phyloP scores from a whole-genome alignment of 2,113 vertebrate genomes.

The Taxidea taxus region DNA sequence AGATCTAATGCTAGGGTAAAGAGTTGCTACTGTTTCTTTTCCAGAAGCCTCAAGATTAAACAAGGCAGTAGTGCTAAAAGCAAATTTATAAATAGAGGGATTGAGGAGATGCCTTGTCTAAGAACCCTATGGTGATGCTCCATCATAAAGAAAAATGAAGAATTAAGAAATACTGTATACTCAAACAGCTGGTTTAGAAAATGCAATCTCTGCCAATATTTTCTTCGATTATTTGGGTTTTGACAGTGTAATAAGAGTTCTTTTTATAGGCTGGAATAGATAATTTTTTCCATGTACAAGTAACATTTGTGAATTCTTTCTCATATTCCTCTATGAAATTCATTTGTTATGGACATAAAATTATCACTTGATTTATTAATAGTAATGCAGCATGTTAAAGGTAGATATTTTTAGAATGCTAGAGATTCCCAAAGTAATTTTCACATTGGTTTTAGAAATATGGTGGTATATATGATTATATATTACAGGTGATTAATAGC shows the following conservation, averaged over 20 bases:
- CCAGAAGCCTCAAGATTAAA: neutral
- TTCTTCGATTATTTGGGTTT: neutral
- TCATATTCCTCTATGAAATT: neutral
- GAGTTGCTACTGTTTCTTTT: neutral
- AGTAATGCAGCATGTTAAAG: neutral
- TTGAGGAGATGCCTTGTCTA: neutral
- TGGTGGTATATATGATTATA: neutral
- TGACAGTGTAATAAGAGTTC: neutral
- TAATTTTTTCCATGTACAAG: neutral
- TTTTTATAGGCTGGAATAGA: neutral
- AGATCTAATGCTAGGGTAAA: neutral
- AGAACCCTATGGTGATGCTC: neutral
- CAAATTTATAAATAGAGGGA: neutral
- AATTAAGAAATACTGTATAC: neutral
- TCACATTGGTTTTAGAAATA: slow-evolving; percentile 16
- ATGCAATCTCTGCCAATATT: neutral
- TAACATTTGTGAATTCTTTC: neutral
- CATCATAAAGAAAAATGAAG: neutral
- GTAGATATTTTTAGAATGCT: neutral
- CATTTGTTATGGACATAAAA: neutral
- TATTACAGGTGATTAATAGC: neutral
- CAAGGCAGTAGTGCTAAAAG: neutral
- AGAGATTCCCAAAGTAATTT: slow-evolving; percentile 15
- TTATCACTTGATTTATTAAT: neutral
- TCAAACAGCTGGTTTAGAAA: neutral